Evolutionary conservation across 1,140 invertebrate species (phyloP).

Genomic region (Pseudomyrmex flavicornis): DNA sequence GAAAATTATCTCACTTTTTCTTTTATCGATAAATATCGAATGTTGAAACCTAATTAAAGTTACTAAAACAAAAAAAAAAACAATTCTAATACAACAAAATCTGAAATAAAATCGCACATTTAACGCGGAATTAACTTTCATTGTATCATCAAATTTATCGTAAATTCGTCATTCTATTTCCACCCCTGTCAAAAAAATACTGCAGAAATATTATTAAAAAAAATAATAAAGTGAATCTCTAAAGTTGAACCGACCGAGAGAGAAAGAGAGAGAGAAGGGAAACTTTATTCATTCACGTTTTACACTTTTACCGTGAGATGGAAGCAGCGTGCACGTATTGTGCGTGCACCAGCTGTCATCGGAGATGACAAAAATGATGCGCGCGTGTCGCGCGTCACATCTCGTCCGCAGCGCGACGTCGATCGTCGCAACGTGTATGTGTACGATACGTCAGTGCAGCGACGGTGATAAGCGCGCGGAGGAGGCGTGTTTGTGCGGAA

Average conservation of each 20-base stretch:
- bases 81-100: too few species aligned
- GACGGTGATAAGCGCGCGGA: conserved; percentile 24
- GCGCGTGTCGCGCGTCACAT: neutral
- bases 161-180: too few species aligned
- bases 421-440: neutral
- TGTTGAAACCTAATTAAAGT: neutral
- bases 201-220: too few species aligned
- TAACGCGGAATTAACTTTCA: too few species aligned
- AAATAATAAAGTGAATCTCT: too few species aligned
- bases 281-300: too few species aligned
- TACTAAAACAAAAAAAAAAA: too few species aligned
- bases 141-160: too few species aligned
- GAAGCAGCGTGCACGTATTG: neutral
- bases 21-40: neutral
- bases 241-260: neutral
- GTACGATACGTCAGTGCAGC: neutral
- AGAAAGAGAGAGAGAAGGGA: too few species aligned
- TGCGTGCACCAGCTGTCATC: conserved; percentile 21
- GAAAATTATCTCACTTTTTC: neutral
- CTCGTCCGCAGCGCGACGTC: neutral
- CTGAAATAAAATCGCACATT: too few species aligned
- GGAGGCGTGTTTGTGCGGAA: too few species aligned
- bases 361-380: neutral
- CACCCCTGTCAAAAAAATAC: too few species aligned
- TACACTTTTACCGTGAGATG: conserved; percentile 1